Conservation (phyloP, 1,140 invertebrate species). For the Drosophila lowei region DNA sequence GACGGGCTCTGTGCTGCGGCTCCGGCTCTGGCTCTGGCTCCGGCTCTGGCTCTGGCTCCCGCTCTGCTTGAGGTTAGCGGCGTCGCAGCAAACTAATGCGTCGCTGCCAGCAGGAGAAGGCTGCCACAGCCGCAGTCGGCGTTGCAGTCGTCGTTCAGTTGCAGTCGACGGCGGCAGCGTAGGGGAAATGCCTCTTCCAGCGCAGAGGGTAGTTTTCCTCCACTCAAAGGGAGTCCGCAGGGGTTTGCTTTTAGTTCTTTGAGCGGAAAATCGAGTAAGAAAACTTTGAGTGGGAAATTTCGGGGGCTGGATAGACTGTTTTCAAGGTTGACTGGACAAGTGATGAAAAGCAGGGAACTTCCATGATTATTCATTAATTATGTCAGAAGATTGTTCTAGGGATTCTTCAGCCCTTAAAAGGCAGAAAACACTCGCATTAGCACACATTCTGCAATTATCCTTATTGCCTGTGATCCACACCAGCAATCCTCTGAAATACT, state of each 20-base stretch:
- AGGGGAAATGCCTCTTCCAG: slow-evolving; percentile 56
- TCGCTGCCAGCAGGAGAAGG: slow-evolving; percentile 62
- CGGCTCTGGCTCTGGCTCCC: slow-evolving; percentile 18
- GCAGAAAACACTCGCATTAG: not conserved
- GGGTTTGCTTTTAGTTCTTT: slow-evolving; percentile 21
- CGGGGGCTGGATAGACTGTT: slow-evolving; percentile 12
- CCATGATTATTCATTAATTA: not conserved
- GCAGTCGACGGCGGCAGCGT: slow-evolving; percentile 39
- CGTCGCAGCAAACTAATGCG: slow-evolving; percentile 72
- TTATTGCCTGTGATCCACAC: no score
- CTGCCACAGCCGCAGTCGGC: slow-evolving; percentile 26
- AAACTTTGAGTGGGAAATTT: slow-evolving; percentile 44
- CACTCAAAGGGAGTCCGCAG: slow-evolving; percentile 19
- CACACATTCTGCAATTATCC: no score
- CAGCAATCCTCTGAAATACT: no score
- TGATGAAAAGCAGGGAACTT: slow-evolving; percentile 2
- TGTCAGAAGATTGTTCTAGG: no score
- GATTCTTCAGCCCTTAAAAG: not conserved
- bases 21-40: slow-evolving; percentile 8
- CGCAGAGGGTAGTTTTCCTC: slow-evolving; percentile 68
- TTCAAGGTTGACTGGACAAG: slow-evolving; percentile 63
- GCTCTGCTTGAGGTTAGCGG: slow-evolving; percentile 41
- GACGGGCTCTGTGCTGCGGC: slow-evolving; percentile 54
- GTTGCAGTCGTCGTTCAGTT: no score
- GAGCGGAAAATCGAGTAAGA: slow-evolving; percentile 40